Base-by-base conservation (phyloP, 2,888 invertebrate genomes). In the Coelinius sp. region DNA sequence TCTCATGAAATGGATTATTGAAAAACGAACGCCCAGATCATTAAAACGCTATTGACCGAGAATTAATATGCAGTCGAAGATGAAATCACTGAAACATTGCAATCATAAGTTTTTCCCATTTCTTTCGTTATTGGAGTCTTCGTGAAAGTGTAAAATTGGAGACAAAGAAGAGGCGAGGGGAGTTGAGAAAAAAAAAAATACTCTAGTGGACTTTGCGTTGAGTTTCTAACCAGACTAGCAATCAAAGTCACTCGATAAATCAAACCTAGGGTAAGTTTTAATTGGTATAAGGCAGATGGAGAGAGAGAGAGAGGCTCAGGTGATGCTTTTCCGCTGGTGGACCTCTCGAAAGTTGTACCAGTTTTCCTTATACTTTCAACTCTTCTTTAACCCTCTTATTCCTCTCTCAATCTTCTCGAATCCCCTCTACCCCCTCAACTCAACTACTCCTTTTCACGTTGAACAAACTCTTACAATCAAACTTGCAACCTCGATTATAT, bases 251-350 rank as follows among this genome's bases (percentile, higher is more conserved):
- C 52, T 35, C 67, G 64, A 75, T 72, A 69, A 70, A 75, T 72
- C 71, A 73, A 72, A 68, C 24, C 49, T 44, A 17, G 35, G 38
- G 22, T 20, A 75, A 76, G 70, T 77, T 77, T 77, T 76, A 76
- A 76, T 77, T 76, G 76, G 53, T 46, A 67, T 38, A 53, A 70
- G 70, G 66, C 65, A 70, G 70, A 73, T 73, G 65, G 12, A n/a
- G 56, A 1, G 25, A 56, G 25, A 5, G 10, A 27, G 63, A 41
- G 24, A 27, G 56, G 68, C 70, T 35, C 74, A 72, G 56, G 67
- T 65, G 59, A 76, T 74, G 62, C 20, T 67, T 59, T 66, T 25
- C 31, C 64, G 27, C 35, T 65, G 68, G 52, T 44, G 14, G n/a
- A 53, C 27, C 35, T 38, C 24, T 35, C 49, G n/a, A 35, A 35